Evolutionary conservation across 2,888 invertebrate species (phyloP), one percentile per base, ranked within the genome.

Genomic region (Habroteleia sp.): DNA sequence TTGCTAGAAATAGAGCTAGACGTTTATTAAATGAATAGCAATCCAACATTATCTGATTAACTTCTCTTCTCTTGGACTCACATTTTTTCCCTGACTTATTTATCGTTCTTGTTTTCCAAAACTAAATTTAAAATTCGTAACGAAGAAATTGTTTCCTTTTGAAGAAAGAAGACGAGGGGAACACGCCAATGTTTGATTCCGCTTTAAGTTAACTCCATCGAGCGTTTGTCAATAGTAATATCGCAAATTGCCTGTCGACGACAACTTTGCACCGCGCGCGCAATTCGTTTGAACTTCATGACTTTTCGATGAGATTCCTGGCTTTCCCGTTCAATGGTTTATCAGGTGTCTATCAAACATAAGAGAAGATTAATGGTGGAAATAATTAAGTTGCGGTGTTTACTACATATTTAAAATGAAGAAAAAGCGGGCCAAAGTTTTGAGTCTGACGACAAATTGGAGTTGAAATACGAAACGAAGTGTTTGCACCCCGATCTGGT

Each of bases 141-240:
- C 33, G 63, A 63, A 54, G 63, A 42, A 56, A 56, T 44, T 62
- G 71, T 56, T 54, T 60, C 54, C 31, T 52, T 54, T 29, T 41
- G 35, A 56, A 39, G 71, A 63, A 63, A 63, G 63, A 72, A 69
- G 68, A 7, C 56, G 41, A 58, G 50, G 58, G 58, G 35, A 46
- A 6, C 6, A 44, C 44, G 72, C 37, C 39, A 52, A 65, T 56
- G 63, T 81, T 81, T 80, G 84, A 83, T 83, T 83, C 80, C 78
- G 78, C 81, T 84, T 84, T 83, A 84, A 84, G 83, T 84, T 84
- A 84, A 83, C 84, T 84, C 80, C 81, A 83, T 84, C 82, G 80
- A 78, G 81, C 83, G 82, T 82, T 80, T 82, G 84, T 84, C 84
- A 84, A 84, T 83, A 83, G 84, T 80, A 84, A 84, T 83, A 83